Conservation (phyloP, 2,888 invertebrate species). For the Steinernema scapterisci region DNA sequence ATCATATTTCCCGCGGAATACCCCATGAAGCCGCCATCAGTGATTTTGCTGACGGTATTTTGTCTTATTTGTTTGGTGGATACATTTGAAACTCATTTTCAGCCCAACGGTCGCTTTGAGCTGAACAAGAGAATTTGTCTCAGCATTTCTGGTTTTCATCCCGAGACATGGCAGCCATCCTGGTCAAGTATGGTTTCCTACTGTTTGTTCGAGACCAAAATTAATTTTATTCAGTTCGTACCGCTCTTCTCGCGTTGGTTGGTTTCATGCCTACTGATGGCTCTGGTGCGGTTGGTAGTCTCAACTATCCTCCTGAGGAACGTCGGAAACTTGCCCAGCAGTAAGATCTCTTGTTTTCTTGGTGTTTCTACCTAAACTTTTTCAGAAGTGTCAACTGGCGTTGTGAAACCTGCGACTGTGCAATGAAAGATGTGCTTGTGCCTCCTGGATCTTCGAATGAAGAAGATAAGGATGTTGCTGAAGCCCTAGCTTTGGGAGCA, state of each 20-base stretch:
- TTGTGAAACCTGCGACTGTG: slow-evolving; percentile 40
- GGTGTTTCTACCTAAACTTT: neutral
- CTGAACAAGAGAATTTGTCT: slow-evolving; percentile 90
- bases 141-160: slow-evolving; percentile 92
- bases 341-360: neutral
- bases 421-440: slow-evolving; percentile 42
- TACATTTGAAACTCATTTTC: too few species aligned
- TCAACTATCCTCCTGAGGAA: slow-evolving; percentile 86
- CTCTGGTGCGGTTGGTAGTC: slow-evolving; percentile 85
- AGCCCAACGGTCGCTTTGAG: slow-evolving; percentile 93
- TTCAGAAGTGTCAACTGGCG: slow-evolving; percentile 45
- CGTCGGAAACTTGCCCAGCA: slow-evolving; percentile 74
- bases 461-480: neutral
- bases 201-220: neutral
- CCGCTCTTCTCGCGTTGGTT: slow-evolving; percentile 86
- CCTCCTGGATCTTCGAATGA: neutral
- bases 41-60: slow-evolving; percentile 82
- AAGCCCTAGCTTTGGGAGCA: neutral
- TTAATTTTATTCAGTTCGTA: slow-evolving; percentile 75
- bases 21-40: slow-evolving; percentile 95
- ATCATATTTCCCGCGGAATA: slow-evolving; percentile 89
- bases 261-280: slow-evolving; percentile 92
- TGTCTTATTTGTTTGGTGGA: too few species aligned
- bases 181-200: slow-evolving; percentile 78
- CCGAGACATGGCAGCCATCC: slow-evolving; percentile 96